Percentiles rank a stretch among this genome's conserved stretches.
phyloP scores from a whole-genome alignment of 1,140 invertebrate genomes.

The Drosophila takahashii region DNA sequence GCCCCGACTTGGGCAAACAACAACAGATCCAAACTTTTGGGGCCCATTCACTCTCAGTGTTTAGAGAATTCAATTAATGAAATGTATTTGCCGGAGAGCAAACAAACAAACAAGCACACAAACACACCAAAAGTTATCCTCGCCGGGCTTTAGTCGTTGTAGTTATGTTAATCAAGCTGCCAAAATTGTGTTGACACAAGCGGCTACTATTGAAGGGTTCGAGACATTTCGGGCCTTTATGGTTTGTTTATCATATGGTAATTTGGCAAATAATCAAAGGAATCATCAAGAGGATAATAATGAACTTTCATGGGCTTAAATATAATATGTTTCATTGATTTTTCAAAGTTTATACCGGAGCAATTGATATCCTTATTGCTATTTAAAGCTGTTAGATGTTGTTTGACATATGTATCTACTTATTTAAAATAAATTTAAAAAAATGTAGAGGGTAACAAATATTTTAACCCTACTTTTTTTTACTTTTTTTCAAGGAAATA shows the following conservation, averaged over 20 bases:
- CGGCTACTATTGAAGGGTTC: constrained; percentile 35
- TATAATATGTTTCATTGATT: not conserved
- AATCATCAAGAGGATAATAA: constrained; percentile 7
- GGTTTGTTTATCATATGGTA: constrained; percentile 30
- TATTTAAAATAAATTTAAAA: too few species aligned
- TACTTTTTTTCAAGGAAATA: constrained; percentile 86
- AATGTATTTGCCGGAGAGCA: constrained; percentile 44
- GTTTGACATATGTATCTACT: too few species aligned
- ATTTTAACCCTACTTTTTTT: not conserved
- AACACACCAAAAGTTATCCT: constrained; percentile 13
- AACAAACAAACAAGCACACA: constrained; percentile 22
- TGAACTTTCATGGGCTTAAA: constrained; percentile 4
- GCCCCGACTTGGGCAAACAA: constrained; percentile 26
- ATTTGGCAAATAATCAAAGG: constrained; percentile 29
- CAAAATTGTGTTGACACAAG: constrained; percentile 39
- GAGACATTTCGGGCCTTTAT: constrained; percentile 13
- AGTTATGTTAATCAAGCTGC: constrained; percentile 60
- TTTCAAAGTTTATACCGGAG: not conserved
- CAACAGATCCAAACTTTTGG: constrained; percentile 26
- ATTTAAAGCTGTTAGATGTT: too few species aligned
- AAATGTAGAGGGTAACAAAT: not conserved
- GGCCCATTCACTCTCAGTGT: constrained; percentile 5
- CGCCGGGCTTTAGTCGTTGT: not conserved
- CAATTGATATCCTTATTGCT: not conserved
- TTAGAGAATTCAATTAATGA: constrained; percentile 70